A percentile compares a stretch with the other conserved stretches of the same genome.
phyloP scores from a whole-genome alignment of 2,888 invertebrate genomes.

The Melieria picta region DNA sequence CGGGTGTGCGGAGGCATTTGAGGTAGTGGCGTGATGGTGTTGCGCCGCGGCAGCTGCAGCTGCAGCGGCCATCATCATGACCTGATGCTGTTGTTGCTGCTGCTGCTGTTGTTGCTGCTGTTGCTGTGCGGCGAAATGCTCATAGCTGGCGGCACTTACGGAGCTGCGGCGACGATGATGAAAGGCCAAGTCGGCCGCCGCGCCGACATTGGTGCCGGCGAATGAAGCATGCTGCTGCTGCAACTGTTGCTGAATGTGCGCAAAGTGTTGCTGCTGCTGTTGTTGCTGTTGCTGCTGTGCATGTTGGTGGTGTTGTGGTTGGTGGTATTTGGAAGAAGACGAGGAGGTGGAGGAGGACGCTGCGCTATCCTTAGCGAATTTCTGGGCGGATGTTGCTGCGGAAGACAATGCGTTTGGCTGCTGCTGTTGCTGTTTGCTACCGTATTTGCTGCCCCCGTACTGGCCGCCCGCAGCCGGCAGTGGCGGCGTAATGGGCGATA shows the following conservation, averaged over 20 bases:
- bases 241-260: conserved; percentile 32
- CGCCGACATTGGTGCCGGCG: conserved; percentile 40
- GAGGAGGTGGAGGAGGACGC: conserved; percentile 31
- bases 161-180: conserved; percentile 56
- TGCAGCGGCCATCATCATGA: conserved; percentile 47
- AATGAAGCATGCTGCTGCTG: conserved; percentile 36
- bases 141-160: conserved; percentile 56
- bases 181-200: conserved; percentile 53
- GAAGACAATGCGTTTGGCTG: conserved; percentile 38
- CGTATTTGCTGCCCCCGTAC: conserved; percentile 38
- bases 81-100: conserved; percentile 48
- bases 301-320: conserved; percentile 22
- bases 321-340: conserved; percentile 42
- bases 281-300: conserved; percentile 34
- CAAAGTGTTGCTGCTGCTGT: conserved; percentile 36
- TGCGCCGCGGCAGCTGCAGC: conserved; percentile 36
- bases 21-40: conserved; percentile 38
- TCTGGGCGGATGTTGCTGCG: conserved; percentile 37
- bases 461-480: conserved; percentile 43
- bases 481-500: conserved; percentile 61
- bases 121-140: conserved; percentile 57
- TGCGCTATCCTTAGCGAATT: conserved; percentile 34
- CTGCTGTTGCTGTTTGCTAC: conserved; percentile 37
- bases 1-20: not conserved
- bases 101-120: conserved; percentile 53